A percentile compares a stretch with the other conserved stretches of the same genome.
phyloP scores from a whole-genome alignment of 1,140 invertebrate species.

The Cepaea nemoralis region DNA sequence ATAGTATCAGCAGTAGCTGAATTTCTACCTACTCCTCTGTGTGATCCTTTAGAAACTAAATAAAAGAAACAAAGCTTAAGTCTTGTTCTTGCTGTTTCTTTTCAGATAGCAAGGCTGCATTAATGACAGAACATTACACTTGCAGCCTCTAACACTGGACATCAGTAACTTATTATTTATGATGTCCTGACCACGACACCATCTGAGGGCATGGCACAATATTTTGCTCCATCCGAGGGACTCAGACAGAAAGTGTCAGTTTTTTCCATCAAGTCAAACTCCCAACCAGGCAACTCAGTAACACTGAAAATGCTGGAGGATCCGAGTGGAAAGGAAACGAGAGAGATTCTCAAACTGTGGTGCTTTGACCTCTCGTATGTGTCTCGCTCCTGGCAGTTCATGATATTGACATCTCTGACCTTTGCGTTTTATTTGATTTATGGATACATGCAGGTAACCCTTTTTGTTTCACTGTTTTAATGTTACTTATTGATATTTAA shows the following conservation, averaged over 20 bases:
- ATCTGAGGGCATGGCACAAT: constrained; percentile 27
- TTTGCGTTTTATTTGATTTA: constrained; percentile 91
- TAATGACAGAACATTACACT: not conserved
- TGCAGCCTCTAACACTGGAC: not conserved
- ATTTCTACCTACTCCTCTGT: too few relatives aligned
- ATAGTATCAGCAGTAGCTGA: too few relatives aligned
- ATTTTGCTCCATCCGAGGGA: constrained; percentile 20
- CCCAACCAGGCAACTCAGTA: not conserved
- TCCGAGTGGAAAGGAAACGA: constrained; percentile 21
- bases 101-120: not conserved
- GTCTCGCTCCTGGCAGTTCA: constrained; percentile 81
- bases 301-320: constrained; percentile 31
- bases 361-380: constrained; percentile 81
- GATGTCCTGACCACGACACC: not conserved
- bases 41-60: too few relatives aligned
- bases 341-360: constrained; percentile 76
- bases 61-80: too few relatives aligned
- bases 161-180: not conserved
- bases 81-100: too few relatives aligned
- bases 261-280: constrained; percentile 12
- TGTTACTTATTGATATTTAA: too few relatives aligned
- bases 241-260: constrained; percentile 34
- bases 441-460: constrained; percentile 86
- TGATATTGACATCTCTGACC: constrained; percentile 82
- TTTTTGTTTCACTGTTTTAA: too few relatives aligned